Percentiles rank a stretch among this genome's conserved stretches.
phyloP scores from a whole-genome alignment of 2,113 vertebrate genomes.

The Agapornis roseicollis region DNA sequence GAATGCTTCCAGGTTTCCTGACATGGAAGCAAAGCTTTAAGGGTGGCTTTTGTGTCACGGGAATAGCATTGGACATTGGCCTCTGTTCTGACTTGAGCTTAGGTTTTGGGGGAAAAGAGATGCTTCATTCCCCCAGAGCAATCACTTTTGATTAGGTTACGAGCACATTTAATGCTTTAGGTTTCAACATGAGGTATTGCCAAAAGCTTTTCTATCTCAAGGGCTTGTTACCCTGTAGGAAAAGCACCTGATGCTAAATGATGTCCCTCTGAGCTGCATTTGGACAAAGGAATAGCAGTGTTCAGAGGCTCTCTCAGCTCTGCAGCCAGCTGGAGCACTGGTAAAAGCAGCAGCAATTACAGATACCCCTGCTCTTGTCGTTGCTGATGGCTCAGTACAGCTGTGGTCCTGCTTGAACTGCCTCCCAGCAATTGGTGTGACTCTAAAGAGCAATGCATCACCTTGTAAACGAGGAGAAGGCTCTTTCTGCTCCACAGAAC shows the following conservation, averaged over 20 bases:
- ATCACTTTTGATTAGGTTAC: not conserved
- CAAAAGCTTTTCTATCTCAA: not conserved
- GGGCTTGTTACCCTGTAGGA: not conserved
- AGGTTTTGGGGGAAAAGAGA: not conserved
- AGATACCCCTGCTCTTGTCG: not conserved
- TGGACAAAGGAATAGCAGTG: not conserved
- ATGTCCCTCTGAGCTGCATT: not conserved
- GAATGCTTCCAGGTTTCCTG: not conserved
- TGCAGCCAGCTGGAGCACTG: not conserved
- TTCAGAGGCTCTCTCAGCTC: not conserved
- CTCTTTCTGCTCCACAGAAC: not conserved
- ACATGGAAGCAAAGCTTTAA: not conserved
- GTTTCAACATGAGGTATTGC: not conserved
- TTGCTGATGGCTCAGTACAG: not conserved
- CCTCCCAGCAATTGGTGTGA: not conserved
- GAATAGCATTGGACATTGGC: not conserved
- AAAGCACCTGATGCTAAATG: not conserved
- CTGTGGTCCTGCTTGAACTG: not conserved
- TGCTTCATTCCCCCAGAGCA: not conserved
- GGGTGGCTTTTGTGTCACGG: not conserved
- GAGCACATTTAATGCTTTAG: not conserved
- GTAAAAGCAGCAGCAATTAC: conserved; percentile 1
- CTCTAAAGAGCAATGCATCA: not conserved
- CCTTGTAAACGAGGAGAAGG: not conserved
- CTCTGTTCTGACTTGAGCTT: not conserved